Conservation (phyloP, 2,113 vertebrate species). For the Corythoichthys intestinalis region DNA sequence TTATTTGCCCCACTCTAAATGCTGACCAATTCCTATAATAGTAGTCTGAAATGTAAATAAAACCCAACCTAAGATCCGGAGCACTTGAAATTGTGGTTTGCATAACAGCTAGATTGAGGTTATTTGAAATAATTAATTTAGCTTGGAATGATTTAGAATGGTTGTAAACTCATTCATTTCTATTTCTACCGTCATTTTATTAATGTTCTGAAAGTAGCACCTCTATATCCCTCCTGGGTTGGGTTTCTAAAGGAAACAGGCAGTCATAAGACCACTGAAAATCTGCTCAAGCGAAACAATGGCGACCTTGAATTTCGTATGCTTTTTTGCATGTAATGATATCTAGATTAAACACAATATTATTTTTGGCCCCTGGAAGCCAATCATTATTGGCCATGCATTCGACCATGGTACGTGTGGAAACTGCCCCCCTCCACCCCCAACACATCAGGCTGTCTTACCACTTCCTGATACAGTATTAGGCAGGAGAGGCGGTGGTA, state of each 20-base stretch:
- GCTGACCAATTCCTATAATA: not conserved
- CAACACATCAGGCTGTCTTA: not conserved
- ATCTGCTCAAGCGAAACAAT: constrained; percentile 57
- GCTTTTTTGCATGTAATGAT: constrained; percentile 69
- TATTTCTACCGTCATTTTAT: constrained; percentile 4
- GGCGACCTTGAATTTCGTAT: constrained; percentile 66
- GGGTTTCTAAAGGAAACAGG: constrained; percentile 61
- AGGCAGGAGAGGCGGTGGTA: constrained; percentile 16
- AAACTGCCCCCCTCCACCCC: not conserved
- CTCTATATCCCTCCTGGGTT: constrained; percentile 48
- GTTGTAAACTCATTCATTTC: not conserved
- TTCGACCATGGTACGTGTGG: constrained; percentile 30
- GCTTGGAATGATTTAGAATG: not conserved
- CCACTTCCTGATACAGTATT: not conserved
- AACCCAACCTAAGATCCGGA: not conserved
- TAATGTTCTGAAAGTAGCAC: constrained; percentile 34
- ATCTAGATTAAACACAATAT: constrained; percentile 74
- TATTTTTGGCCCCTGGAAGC: constrained; percentile 64
- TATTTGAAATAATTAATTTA: not conserved
- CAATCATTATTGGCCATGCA: constrained; percentile 50
- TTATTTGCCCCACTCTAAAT: not conserved
- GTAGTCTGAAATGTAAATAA: no score
- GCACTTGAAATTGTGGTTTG: no score
- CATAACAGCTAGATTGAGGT: not conserved
- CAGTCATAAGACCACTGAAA: constrained; percentile 46